These are phyloP conservation scores for Ditylenchus weischeri DNA, from an alignment of 2,888 invertebrate species.

Conservation along the genomic window DNA sequence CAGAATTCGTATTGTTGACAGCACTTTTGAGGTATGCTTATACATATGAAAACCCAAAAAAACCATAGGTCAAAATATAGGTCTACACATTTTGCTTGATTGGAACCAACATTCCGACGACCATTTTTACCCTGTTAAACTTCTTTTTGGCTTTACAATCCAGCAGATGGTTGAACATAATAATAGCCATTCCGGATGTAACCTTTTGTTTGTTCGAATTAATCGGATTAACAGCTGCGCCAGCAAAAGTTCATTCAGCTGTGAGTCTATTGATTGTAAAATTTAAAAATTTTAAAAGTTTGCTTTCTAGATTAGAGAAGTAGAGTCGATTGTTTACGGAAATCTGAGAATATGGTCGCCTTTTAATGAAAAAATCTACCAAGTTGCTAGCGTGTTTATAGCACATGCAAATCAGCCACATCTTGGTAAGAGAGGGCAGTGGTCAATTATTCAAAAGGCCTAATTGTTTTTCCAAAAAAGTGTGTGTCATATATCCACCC, in stretches of 20 bases:
- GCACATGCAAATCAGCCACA: constrained; percentile 21
- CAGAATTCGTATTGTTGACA: constrained; percentile 22
- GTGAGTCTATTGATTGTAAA: no score
- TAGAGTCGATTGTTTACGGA: constrained; percentile 27
- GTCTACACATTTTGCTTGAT: constrained; percentile 27
- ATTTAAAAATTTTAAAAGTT: no score
- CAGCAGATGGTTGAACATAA: constrained; percentile 14
- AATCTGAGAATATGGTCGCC: constrained; percentile 29
- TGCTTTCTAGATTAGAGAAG: constrained; percentile 28
- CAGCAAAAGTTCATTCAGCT: constrained; percentile 24
- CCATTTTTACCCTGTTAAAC: constrained; percentile 25
- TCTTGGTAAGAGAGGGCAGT: constrained; percentile 18
- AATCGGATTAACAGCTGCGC: constrained; percentile 22
- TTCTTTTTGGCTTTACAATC: constrained; percentile 19
- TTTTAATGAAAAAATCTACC: constrained; percentile 26
- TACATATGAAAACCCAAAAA: background rate
- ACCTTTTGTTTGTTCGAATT: constrained; percentile 25
- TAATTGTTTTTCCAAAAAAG: no score
- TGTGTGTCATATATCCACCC: no score
- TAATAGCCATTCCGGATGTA: constrained; percentile 22
- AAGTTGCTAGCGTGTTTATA: constrained; percentile 24
- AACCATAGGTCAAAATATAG: constrained; percentile 1
- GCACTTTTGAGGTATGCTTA: constrained; percentile 25
- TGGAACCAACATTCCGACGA: constrained; percentile 30
- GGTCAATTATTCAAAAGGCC: no score